These are phyloP conservation scores for Aleiodes testaceus DNA, from an alignment of 2,888 invertebrate species.

Conservation along the genomic window DNA sequence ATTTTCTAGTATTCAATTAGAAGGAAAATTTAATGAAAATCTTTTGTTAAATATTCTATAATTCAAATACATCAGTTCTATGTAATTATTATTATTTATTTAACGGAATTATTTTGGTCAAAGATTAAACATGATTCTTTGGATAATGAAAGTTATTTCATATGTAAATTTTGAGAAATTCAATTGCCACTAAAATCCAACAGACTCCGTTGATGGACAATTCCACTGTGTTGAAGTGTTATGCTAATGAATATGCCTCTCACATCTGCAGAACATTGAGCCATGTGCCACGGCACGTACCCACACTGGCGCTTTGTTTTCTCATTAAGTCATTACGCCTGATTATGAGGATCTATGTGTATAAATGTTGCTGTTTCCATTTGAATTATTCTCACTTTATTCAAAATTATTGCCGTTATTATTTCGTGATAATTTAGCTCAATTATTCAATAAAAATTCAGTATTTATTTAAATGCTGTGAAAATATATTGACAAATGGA, in stretches of 20 bases:
- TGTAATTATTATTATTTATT: conserved; percentile 11
- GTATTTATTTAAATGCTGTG: background rate
- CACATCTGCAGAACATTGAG: conserved; percentile 52
- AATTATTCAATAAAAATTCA: background rate
- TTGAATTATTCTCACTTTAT: conserved; percentile 2
- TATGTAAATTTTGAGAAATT: conserved; percentile 32
- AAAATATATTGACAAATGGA: background rate
- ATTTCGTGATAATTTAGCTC: no score
- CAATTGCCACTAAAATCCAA: conserved; percentile 38
- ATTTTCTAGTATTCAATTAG: no score
- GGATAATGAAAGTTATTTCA: conserved; percentile 22
- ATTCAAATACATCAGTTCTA: background rate
- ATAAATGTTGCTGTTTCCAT: conserved; percentile 15
- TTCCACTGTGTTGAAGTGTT: conserved; percentile 17
- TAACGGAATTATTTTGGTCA: conserved; percentile 16
- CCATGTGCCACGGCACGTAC: conserved; percentile 42
- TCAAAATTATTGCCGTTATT: background rate
- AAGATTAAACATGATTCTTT: conserved; percentile 20
- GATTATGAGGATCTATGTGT: conserved; percentile 53
- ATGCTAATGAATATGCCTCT: conserved; percentile 55
- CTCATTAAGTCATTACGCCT: conserved; percentile 54
- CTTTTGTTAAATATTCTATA: no score
- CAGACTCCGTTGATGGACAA: conserved; percentile 37
- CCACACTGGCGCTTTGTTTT: conserved; percentile 55
- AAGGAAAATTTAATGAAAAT: no score